Conservation (phyloP, 2,797 vertebrate species). For the Melanotaenia nigrans region DNA sequence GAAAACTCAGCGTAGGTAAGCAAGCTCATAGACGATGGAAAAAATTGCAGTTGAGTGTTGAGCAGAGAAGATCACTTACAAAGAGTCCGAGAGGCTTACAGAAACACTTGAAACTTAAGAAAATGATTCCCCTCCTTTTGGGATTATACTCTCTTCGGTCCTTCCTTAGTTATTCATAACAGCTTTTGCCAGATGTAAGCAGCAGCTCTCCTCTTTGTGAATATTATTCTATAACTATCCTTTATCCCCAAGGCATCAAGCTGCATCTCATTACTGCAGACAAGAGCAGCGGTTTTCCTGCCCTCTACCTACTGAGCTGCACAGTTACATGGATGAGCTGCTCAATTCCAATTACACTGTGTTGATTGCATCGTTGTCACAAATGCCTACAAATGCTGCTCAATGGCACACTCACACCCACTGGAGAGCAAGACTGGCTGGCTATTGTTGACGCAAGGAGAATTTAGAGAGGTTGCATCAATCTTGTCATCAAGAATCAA, state of each 20-base stretch:
- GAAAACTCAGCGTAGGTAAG: conserved; percentile 35
- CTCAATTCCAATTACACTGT: conserved; percentile 69
- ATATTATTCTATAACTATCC: conserved; percentile 18
- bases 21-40: conserved; percentile 11
- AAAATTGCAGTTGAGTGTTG: conserved; percentile 23
- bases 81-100: conserved; percentile 12
- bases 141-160: background rate
- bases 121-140: conserved; percentile 12
- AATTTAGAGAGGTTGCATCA: conserved; percentile 66
- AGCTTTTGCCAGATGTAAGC: background rate
- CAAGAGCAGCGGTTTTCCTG: conserved; percentile 31
- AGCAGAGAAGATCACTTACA: conserved; percentile 19
- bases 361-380: conserved; percentile 59
- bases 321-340: conserved; percentile 52
- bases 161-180: conserved; percentile 23
- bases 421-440: conserved; percentile 10
- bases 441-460: conserved; percentile 63
- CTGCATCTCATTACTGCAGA: conserved; percentile 50
- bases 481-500: conserved; percentile 80
- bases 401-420: conserved; percentile 19
- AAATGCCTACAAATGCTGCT: conserved; percentile 54
- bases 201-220: conserved; percentile 10
- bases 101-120: conserved; percentile 12
- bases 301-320: conserved; percentile 30
- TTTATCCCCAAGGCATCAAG: conserved; percentile 40